Conservation (phyloP, 2,113 vertebrate species). For the Leucoraja erinaceus region DNA sequence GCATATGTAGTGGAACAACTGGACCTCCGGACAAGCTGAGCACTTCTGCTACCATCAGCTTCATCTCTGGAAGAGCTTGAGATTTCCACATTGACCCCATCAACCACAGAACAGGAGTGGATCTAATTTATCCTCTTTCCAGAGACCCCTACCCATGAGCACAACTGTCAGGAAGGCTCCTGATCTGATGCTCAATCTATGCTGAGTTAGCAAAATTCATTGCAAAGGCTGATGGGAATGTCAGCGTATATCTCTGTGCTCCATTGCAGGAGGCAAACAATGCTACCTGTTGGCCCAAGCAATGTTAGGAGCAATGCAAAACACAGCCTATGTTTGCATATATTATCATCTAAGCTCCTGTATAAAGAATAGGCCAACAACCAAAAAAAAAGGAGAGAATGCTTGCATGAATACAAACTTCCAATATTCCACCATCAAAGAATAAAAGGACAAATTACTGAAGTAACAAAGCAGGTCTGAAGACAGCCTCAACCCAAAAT, state of each 20-base stretch:
- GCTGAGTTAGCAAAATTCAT: neutral
- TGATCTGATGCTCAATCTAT: neutral
- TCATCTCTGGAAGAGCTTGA: no score
- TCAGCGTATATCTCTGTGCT: neutral
- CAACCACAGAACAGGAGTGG: no score
- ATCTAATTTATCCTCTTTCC: no score
- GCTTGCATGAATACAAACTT: neutral
- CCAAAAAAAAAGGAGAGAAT: neutral
- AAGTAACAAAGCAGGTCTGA: no score
- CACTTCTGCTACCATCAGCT: no score
- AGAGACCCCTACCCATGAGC: no score
- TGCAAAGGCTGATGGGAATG: neutral
- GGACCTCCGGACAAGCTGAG: no score
- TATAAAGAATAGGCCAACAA: neutral
- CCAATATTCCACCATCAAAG: neutral
- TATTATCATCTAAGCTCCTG: neutral
- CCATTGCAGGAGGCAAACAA: neutral
- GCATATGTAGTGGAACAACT: no score
- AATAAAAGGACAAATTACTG: no score
- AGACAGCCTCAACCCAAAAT: no score
- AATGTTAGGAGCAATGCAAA: neutral
- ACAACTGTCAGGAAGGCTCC: neutral
- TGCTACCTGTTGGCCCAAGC: neutral
- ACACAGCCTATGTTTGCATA: neutral
- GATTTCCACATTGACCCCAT: no score